Conservation (phyloP, 1,140 invertebrate species). For the Metopolophium dirhodum region DNA sequence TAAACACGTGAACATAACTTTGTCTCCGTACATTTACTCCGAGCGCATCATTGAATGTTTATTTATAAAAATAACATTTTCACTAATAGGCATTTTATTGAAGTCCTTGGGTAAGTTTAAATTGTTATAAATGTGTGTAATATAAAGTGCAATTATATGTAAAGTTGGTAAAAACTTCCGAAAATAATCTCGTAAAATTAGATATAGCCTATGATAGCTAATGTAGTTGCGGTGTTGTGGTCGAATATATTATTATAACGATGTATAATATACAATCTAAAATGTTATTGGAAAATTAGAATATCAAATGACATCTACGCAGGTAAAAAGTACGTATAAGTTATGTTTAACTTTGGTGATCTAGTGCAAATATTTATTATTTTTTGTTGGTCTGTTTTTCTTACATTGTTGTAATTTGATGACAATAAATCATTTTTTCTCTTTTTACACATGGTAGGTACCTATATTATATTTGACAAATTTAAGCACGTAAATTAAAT, state of each 20-base stretch:
- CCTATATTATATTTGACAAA: background rate
- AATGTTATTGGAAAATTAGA: background rate
- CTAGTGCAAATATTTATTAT: background rate
- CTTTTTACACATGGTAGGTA: background rate
- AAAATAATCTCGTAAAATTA: background rate
- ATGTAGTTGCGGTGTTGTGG: background rate
- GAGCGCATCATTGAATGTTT: background rate
- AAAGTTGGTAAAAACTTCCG: background rate
- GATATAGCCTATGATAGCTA: background rate
- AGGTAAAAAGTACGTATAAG: background rate
- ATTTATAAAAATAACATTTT: slow-evolving; percentile 3
- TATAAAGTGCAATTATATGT: background rate
- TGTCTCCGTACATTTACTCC: background rate
- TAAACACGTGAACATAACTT: background rate
- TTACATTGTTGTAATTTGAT: too few species aligned
- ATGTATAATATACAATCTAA: background rate
- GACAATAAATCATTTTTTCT: background rate
- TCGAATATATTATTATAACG: background rate
- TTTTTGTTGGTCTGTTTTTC: too few species aligned
- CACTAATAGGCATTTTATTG: background rate
- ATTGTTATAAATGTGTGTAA: background rate
- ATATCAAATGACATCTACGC: background rate
- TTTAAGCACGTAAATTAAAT: background rate
- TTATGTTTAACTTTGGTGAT: background rate
- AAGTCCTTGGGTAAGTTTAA: background rate